Evolutionary conservation across 2,113 vertebrate genomes (phyloP), one percentile per base, ranked within the genome.

Genomic region (Brachyhypopomus occidentalis): DNA sequence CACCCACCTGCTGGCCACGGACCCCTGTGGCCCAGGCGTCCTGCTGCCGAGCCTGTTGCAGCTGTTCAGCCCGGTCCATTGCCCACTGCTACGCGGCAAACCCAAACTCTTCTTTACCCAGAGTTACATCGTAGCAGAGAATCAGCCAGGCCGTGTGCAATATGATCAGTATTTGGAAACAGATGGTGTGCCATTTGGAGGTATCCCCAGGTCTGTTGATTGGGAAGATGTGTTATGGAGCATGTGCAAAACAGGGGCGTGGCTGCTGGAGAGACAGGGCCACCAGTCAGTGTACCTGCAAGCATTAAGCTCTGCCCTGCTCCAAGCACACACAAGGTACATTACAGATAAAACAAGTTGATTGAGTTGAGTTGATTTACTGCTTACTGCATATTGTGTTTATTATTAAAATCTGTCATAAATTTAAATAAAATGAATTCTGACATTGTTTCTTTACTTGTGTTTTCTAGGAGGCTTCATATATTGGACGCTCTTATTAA

Each of bases 101-200:
- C 95, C 95, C 0, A 95, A 95, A 75, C 88, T 95, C 38, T 96
- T 96, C 84, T 95, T 96, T 60, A 89, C 94, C 84, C 94, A 95
- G 87, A 94, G 71, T 84, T 95, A 95, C 3, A n/a, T 34, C 20
- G 62, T 17, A 91, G 67, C 85, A 25, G 72, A 85, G 69, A 48
- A 34, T 58, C 71, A 83, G 77, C 0, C 75, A 23, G 25, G 45
- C n/a, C 25, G 9, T 30, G 27, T n/a, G 16, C 36, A 38, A 1
- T 3, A 48, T 14, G 60, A 81, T 30, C n/a, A 60, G 20, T 64
- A 19, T 8, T 52, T 87, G 73, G 94, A 95, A 84, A 80, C 91
- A 0, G 93, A 95, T 45, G 89, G 90, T 3, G 34, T 63, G 7
- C 63, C 41, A 9, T n/a, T 12, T 17, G 3, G 1, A 3, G 7